Conservation (phyloP, 2,888 invertebrate species). For the Rhopalosiphum nymphaeae region DNA sequence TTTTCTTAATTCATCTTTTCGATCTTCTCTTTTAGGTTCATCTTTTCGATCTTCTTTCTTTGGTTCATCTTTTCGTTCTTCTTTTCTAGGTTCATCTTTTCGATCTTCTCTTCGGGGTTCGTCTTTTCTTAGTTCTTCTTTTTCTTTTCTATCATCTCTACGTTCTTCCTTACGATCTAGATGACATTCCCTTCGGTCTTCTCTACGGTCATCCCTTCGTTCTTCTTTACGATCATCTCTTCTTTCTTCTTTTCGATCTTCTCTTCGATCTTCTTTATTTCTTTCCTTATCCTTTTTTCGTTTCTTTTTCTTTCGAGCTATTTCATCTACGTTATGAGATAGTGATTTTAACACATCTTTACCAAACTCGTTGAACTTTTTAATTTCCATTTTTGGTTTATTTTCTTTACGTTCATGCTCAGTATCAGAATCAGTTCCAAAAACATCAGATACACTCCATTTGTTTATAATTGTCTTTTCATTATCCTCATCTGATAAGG, state of each 20-base stretch:
- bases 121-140: slow-evolving; percentile 39
- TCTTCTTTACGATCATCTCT: slow-evolving; percentile 44
- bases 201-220: background rate
- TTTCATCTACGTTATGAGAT: slow-evolving; percentile 66
- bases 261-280: slow-evolving; percentile 54
- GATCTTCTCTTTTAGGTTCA: background rate
- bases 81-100: slow-evolving; percentile 3
- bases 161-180: slow-evolving; percentile 38
- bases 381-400: slow-evolving; percentile 61
- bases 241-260: slow-evolving; percentile 39
- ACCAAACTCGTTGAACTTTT: slow-evolving; percentile 62
- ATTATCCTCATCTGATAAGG: slow-evolving; percentile 80
- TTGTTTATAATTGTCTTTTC: slow-evolving; percentile 67
- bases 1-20: background rate
- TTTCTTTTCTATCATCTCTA: slow-evolving; percentile 21
- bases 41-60: background rate
- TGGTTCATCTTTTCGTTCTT: slow-evolving; percentile 15
- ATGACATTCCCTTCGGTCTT: slow-evolving; percentile 25
- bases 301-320: slow-evolving; percentile 69
- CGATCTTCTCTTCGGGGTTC: slow-evolving; percentile 1
- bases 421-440: slow-evolving; percentile 74
- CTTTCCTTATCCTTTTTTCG: slow-evolving; percentile 65
- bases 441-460: slow-evolving; percentile 70
- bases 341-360: slow-evolving; percentile 56
- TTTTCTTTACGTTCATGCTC: slow-evolving; percentile 67